These are phyloP conservation scores for Habroteleia sp. DNA, from an alignment of 2,888 invertebrate genomes.

Conservation along the genomic window DNA sequence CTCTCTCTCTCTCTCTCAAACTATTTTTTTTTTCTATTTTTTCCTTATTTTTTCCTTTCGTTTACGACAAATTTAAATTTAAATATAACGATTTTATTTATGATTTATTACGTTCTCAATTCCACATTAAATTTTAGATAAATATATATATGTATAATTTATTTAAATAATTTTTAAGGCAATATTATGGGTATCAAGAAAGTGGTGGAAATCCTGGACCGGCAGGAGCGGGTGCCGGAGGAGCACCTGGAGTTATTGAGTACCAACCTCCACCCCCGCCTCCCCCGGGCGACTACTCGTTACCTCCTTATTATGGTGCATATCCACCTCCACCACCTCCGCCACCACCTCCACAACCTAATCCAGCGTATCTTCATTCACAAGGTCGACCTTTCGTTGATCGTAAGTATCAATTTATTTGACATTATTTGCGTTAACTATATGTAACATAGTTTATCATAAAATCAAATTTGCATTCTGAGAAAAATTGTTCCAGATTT, in stretches of 20 bases:
- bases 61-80: no score
- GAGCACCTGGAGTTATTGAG: conserved; percentile 80
- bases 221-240: conserved; percentile 78
- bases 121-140: no score
- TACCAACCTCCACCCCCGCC: conserved; percentile 80
- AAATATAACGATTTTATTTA: no score
- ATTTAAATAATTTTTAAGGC: conserved; percentile 68
- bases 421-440: no score
- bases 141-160: no score
- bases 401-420: conserved; percentile 72
- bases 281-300: conserved; percentile 82
- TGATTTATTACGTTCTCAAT: no score
- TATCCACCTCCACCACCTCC: conserved; percentile 81
- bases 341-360: conserved; percentile 84
- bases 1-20: no score
- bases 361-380: conserved; percentile 79
- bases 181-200: conserved; percentile 79
- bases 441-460: no score
- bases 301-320: conserved; percentile 83
- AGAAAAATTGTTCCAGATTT: no score
- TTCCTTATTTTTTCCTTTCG: no score
- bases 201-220: conserved; percentile 79
- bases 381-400: conserved; percentile 80
- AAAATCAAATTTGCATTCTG: no score
- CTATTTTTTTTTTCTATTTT: no score